phyloP scores from a whole-genome alignment of 2,113 vertebrate species.

The Malurus melanocephalus region DNA sequence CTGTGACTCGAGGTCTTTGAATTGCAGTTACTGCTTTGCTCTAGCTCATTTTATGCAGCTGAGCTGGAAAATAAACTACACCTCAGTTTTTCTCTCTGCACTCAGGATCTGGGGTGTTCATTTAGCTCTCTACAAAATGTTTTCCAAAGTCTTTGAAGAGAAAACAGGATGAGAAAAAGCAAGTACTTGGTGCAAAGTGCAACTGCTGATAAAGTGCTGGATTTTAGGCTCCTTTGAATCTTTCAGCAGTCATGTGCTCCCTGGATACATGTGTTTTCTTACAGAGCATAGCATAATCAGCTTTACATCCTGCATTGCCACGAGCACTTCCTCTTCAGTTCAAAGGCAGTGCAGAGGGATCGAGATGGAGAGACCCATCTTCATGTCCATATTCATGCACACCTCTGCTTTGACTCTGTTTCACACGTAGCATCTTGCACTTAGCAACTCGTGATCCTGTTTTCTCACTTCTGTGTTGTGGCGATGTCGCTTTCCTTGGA shows the following conservation, averaged over 20 bases:
- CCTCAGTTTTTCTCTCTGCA: neutral
- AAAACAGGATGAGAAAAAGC: neutral
- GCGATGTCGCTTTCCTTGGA: neutral
- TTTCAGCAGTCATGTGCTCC: conserved; percentile 23
- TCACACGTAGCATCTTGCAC: neutral
- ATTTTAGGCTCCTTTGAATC: conserved; percentile 37
- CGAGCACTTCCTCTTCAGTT: conserved; percentile 56
- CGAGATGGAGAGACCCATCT: neutral
- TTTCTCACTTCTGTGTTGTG: neutral
- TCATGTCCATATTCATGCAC: conserved; percentile 29
- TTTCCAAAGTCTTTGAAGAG: neutral
- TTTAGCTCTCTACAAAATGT: neutral
- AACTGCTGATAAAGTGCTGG: neutral
- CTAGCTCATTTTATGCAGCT: neutral
- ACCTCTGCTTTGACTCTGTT: conserved; percentile 3
- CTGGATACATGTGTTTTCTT: conserved; percentile 14
- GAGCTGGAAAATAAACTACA: neutral
- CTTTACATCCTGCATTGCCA: conserved; percentile 53
- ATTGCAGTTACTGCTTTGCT: neutral
- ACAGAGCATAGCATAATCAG: neutral
- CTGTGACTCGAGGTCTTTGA: neutral
- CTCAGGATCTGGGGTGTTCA: neutral
- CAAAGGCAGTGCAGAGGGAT: conserved; percentile 21
- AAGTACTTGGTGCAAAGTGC: neutral
- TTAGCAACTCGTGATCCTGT: neutral